A percentile compares a stretch with the other conserved stretches of the same genome.
These are phyloP conservation scores for Lophius americanus DNA, from an alignment of 2,797 vertebrate genomes.

Conservation along the genomic window DNA sequence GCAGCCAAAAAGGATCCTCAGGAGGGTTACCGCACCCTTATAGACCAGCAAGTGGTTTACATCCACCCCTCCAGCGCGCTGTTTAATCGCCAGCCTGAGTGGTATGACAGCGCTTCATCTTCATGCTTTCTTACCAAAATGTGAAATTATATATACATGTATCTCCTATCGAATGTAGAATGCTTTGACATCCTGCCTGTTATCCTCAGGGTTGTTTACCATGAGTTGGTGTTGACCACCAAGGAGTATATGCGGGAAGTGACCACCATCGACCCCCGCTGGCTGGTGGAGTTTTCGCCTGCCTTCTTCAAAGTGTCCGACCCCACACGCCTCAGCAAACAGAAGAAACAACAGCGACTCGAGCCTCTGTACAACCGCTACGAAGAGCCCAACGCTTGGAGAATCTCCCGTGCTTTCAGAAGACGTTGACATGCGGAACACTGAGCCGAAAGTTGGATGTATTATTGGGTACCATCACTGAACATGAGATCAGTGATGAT, in stretches of 20 bases:
- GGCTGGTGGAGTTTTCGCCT: slow-evolving; percentile 96
- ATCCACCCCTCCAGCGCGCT: slow-evolving; percentile 98
- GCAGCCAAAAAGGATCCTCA: slow-evolving; percentile 98
- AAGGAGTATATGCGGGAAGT: slow-evolving; percentile 99
- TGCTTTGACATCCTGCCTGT: accelerated
- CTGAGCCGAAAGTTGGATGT: accelerated
- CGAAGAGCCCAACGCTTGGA: slow-evolving; percentile 98
- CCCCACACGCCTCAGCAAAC: slow-evolving; percentile 98
- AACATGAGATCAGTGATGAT: not conserved
- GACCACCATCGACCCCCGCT: slow-evolving; percentile 97
- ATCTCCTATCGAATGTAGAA: not conserved
- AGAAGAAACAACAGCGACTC: slow-evolving; percentile 97
- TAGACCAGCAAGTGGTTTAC: slow-evolving; percentile 98
- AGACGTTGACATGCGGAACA: slow-evolving; percentile 77
- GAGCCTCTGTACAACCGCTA: slow-evolving; percentile 98
- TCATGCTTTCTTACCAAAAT: not conserved
- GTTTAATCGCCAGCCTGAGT: slow-evolving; percentile 97
- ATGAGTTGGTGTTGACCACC: slow-evolving; percentile 96
- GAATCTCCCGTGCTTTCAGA: slow-evolving; percentile 95
- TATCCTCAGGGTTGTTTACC: slow-evolving; percentile 92
- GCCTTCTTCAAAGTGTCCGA: slow-evolving; percentile 99
- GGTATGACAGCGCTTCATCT: slow-evolving; percentile 77
- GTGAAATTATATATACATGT: no score
- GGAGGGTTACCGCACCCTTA: slow-evolving; percentile 95
- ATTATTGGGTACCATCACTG: not conserved